These are phyloP conservation scores for Dreissena rostriformis DNA, from an alignment of 1,140 invertebrate genomes.

Conservation along the genomic window DNA sequence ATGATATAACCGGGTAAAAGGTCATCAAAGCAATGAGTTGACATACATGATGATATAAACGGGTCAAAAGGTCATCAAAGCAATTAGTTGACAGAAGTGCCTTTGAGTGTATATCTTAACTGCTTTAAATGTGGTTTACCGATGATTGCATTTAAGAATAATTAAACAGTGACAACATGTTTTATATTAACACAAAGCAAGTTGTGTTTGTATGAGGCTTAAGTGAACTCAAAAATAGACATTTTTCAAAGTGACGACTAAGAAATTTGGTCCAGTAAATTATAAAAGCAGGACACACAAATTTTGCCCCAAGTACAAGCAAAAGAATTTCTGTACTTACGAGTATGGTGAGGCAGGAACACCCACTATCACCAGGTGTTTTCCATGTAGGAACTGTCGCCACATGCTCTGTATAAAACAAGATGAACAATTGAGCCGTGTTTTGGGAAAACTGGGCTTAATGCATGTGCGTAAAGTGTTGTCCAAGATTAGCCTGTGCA, in stretches of 20 bases:
- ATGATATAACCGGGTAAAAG: too few species aligned
- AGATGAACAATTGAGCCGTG: neutral
- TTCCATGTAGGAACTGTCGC: slow-evolving; percentile 41
- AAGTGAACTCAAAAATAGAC: too few species aligned
- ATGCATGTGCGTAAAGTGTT: neutral
- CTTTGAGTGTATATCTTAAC: too few species aligned
- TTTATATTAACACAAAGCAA: too few species aligned
- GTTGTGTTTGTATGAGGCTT: neutral
- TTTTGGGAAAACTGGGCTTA: neutral
- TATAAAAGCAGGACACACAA: neutral
- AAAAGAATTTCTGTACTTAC: slow-evolving; percentile 22
- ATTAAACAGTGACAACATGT: too few species aligned
- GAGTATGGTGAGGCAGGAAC: slow-evolving; percentile 54
- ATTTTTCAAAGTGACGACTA: neutral
- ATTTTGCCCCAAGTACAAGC: neutral
- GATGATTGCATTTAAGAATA: too few species aligned
- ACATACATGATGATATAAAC: too few species aligned
- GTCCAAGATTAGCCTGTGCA: too few species aligned
- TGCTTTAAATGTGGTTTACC: too few species aligned
- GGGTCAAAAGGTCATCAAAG: too few species aligned
- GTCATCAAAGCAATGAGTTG: too few species aligned
- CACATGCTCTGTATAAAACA: slow-evolving; percentile 53
- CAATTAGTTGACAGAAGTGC: too few species aligned
- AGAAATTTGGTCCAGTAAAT: neutral
- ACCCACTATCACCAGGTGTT: slow-evolving; percentile 50